These are phyloP conservation scores for Metaphire vulgaris DNA, from an alignment of 1,140 invertebrate genomes.

Conservation along the genomic window DNA sequence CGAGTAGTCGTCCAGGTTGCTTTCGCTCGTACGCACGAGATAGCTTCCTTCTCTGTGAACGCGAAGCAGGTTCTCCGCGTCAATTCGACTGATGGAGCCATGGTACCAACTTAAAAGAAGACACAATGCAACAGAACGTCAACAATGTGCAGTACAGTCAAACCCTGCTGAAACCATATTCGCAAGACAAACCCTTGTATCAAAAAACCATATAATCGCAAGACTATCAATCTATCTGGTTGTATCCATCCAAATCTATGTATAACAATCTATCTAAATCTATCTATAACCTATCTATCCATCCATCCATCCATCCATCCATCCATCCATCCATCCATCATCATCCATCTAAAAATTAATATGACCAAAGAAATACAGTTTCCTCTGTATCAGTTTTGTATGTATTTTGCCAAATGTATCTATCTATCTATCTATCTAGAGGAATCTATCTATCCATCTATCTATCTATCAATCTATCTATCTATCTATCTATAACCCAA, in stretches of 20 bases:
- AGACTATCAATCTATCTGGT: background rate
- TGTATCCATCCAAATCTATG: background rate
- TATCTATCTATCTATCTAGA: no score
- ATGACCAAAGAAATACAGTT: no score
- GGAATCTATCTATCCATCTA: no score
- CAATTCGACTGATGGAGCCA: slow-evolving; percentile 41
- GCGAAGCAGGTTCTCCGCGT: slow-evolving; percentile 41
- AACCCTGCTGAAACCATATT: background rate
- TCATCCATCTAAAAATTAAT: no score
- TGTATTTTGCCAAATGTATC: no score
- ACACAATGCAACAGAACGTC: background rate
- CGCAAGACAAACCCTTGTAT: background rate
- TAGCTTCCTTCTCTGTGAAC: slow-evolving; percentile 46
- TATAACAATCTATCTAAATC: background rate
- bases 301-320: no score
- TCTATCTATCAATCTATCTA: background rate
- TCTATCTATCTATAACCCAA: background rate
- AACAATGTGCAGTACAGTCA: background rate
- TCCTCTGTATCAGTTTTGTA: no score
- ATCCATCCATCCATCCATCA: no score
- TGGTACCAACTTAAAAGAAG: slow-evolving; percentile 43
- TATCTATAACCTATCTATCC: background rate
- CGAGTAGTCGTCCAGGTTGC: slow-evolving; percentile 42
- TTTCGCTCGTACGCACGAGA: slow-evolving; percentile 44
- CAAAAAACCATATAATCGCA: background rate